Evolutionary conservation across 2,797 vertebrate species (phyloP).

Genomic region (Mormyrus proboscirostris): DNA sequence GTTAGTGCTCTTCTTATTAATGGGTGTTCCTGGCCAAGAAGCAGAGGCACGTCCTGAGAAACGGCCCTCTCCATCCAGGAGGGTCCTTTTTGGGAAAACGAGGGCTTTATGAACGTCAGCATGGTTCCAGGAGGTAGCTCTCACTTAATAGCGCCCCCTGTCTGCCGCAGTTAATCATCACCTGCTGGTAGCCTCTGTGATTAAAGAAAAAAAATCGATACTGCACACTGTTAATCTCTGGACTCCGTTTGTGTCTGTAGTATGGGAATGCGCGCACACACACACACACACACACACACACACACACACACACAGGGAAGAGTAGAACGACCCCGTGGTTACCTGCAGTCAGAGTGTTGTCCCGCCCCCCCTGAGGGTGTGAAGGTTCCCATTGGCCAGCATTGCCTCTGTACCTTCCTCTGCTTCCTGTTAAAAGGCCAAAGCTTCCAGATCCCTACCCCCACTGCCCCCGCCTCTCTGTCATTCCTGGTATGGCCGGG

Average conservation of each 20-base stretch:
- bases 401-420: background rate
- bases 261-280: background rate
- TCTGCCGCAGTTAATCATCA: constrained; percentile 21
- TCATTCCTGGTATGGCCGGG: background rate
- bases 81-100: background rate
- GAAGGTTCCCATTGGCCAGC: background rate
- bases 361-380: background rate
- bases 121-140: background rate
- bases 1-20: background rate
- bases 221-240: constrained; percentile 26
- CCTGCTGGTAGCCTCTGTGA: constrained; percentile 22
- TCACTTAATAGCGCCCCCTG: background rate
- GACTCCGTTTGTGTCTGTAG: background rate
- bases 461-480: background rate
- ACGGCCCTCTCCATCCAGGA: background rate
- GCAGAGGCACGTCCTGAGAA: background rate
- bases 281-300: background rate
- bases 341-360: background rate
- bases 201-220: constrained; percentile 10
- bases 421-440: background rate
- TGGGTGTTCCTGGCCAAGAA: background rate
- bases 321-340: background rate
- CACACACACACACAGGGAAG: background rate
- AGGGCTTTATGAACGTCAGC: background rate
- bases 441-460: background rate